Evolutionary conservation across 2,113 vertebrate species (phyloP), one percentile per base, ranked within the genome.

Genomic region (Xiphias gladius): DNA sequence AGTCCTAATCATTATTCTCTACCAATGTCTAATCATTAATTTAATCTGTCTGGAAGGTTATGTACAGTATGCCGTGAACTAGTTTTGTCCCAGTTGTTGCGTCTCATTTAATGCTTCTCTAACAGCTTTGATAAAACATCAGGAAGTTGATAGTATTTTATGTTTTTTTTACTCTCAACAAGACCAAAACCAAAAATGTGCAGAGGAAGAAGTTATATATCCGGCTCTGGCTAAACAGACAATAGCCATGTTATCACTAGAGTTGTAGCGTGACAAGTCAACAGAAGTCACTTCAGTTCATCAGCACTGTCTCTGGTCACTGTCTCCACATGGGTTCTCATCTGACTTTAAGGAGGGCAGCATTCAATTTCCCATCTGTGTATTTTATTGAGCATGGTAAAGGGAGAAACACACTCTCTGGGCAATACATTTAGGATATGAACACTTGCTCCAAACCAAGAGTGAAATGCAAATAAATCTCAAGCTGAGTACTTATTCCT

Each of bases 401-500:
- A n/a, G 50, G 17, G 26, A 66, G 14, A 43, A 26, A 52, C 13
- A 9, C 0, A 9, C 0, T 24, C 35, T 35, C 6, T 9, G 22
- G 1, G 1, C 24, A 52, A 52, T 35, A 66, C 7, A 69, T 37
- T 52, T n/a, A 59, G 32, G 26, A 75, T 61, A 0, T 24, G 32
- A 59, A 61, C 24, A 39, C 26, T 2, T 20, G 12, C 59, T 17
- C 22, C 4, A 32, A 41, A 28, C 14, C 4, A 2, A 17, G 2
- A 62, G 24, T 1, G 3, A 59, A 71, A 71, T 64, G 24, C 20
- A 77, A 72, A 58, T 52, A 59, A 64, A 57, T 19, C 17, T 35
- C 4, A 72, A 26, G 50, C 16, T 24, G 11, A 52, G 4, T 12
- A 28, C 11, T 57, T 35, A 22, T 28, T 48, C 4, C 10, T 2